Base-by-base conservation (phyloP, 1,140 invertebrate genomes). In the Goniozus legneri region DNA sequence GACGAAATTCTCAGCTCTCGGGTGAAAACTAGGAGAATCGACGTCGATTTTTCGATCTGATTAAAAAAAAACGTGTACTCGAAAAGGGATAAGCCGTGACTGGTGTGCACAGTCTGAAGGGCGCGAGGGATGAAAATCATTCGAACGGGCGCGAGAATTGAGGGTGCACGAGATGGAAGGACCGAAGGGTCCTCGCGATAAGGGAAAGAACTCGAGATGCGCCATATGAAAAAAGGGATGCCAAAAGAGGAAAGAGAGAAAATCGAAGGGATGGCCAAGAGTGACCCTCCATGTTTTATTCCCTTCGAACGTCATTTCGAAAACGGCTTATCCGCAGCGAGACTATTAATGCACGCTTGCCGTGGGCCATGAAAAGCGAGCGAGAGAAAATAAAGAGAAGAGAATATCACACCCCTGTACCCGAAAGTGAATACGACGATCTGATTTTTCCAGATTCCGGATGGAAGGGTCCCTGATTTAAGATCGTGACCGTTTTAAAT, bases 271-370 rank as follows among this genome's bases (percentile, higher is more conserved):
- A 53, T 50, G 35, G 33, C 33, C 33, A 64, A 48, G 56, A 60
- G 57, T 64, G 60, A 58, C 55, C 47, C 58, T 62, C 53, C 43
- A 64, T 60, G 58, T 57, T 62, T 64, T 64, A 63, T 63, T 60
- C 53, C 53, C 58, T 63, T 58, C 54, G 50, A 60, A 58, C 50
- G 50, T 62, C 60, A 55, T 58, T 58, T 60, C 49, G 44, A 59
- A 60, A 60, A 60, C 56, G 57, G 52, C 56, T 60, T 58, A 60
- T 58, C 48, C 57, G 44, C 44, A 47, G 45, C 52, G 56, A 58
- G 44, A 55, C 57, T 60, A 58, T 60, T 60, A 58, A 60, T 54
- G 52, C n/a, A n/a, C n/a, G n/a, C n/a, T n/a, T n/a, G n/a, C n/a
- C n/a, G n/a, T n/a, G n/a, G n/a, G n/a, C n/a, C n/a, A n/a, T n/a